phyloP scores from a whole-genome alignment of 2,797 vertebrate genomes.

The Okamejei kenojei region DNA sequence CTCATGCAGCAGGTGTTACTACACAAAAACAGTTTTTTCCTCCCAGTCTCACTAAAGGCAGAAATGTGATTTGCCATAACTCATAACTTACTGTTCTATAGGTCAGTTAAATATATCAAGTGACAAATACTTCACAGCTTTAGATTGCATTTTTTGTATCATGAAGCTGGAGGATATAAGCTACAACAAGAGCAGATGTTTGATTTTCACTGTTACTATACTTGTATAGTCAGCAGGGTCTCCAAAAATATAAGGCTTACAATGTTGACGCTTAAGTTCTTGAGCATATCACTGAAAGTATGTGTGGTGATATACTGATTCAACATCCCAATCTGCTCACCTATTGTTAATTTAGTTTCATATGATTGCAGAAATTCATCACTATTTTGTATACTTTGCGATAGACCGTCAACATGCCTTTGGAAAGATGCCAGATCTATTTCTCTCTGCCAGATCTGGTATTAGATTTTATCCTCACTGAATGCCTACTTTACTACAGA shows the following conservation, averaged over 20 bases:
- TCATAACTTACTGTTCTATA: neutral
- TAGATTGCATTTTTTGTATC: neutral
- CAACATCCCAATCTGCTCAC: neutral
- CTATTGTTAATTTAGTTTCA: neutral
- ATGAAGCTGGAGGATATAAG: neutral
- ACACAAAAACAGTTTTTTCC: neutral
- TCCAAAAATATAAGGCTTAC: neutral
- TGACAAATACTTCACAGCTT: neutral
- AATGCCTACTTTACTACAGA: neutral
- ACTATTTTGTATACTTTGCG: neutral
- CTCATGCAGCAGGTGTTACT: neutral
- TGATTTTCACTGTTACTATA: neutral
- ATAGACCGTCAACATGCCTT: no score
- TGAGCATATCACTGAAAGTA: neutral
- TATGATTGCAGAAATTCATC: neutral
- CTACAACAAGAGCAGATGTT: neutral
- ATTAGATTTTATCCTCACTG: neutral
- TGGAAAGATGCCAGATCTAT: no score
- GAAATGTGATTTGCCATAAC: constrained; percentile 27
- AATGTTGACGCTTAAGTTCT: neutral
- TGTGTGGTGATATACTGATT: neutral
- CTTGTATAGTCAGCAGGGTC: neutral
- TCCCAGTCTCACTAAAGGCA: constrained; percentile 31
- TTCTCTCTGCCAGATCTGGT: no score
- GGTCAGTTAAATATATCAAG: neutral